phyloP scores from a whole-genome alignment of 1,140 invertebrate species.

The Scaptodrosophila lebanonensis region DNA sequence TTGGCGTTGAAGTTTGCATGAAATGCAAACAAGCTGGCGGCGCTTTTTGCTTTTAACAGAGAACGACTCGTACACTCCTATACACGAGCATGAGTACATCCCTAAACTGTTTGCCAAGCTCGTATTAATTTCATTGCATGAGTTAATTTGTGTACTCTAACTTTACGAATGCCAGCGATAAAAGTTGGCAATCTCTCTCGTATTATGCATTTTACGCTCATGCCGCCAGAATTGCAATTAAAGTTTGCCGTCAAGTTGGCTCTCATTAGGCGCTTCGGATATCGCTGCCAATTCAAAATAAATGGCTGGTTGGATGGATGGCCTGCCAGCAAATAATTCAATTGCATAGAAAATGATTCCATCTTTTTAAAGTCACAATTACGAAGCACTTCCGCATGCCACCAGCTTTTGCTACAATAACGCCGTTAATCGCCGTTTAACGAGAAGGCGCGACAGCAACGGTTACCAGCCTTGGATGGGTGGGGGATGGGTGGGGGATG shows the following conservation, averaged over 20 bases:
- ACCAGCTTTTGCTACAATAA: slow-evolving; percentile 31
- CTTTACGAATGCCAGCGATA: slow-evolving; percentile 36
- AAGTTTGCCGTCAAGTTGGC: no score
- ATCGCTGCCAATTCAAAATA: no score
- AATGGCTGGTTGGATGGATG: no score
- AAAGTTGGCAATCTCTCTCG: slow-evolving; percentile 31
- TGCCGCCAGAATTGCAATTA: no score
- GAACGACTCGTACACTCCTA: neutral
- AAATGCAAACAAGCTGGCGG: slow-evolving; percentile 43
- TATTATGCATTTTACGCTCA: slow-evolving; percentile 13
- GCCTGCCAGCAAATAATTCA: no score
- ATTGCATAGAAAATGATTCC: no score
- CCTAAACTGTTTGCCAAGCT: neutral
- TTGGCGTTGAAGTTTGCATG: slow-evolving; percentile 53
- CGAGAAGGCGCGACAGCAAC: slow-evolving; percentile 41
- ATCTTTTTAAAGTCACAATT: slow-evolving; percentile 63
- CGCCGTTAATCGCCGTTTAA: slow-evolving; percentile 63
- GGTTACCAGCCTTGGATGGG: slow-evolving; percentile 35
- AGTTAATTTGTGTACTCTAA: slow-evolving; percentile 47
- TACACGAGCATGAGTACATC: no score
- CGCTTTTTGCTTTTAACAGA: slow-evolving; percentile 39
- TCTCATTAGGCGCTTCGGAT: no score
- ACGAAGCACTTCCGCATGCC: slow-evolving; percentile 44
- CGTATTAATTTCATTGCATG: slow-evolving; percentile 45
- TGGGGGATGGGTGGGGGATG: no score